Conservation (phyloP, 2,113 vertebrate genomes). For the Antigone vipio region DNA sequence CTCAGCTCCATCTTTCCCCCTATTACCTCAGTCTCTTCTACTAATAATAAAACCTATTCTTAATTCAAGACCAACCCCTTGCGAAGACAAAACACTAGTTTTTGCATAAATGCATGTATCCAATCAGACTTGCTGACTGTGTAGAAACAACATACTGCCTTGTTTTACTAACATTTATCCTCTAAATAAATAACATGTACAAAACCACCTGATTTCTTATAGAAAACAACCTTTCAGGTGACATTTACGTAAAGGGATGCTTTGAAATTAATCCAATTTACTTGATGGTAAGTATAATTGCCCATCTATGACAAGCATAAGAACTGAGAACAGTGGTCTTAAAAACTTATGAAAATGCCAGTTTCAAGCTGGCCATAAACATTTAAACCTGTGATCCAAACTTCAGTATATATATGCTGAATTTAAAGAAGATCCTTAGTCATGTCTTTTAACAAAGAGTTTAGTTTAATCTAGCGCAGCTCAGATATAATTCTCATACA, state of each 20-base stretch:
- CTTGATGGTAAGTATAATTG: rapidly evolving
- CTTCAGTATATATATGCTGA: not conserved
- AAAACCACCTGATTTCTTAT: not conserved
- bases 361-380: not conserved
- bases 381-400: not conserved
- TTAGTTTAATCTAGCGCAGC: not conserved
- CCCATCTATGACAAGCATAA: not conserved
- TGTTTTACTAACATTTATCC: not conserved
- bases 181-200: not conserved
- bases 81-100: not conserved
- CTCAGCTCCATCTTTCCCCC: not conserved
- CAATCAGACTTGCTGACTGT: not conserved
- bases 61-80: not conserved
- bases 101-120: not conserved
- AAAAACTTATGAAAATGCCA: not conserved
- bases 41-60: not conserved
- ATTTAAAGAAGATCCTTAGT: not conserved
- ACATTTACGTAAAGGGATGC: not conserved
- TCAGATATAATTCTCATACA: not conserved
- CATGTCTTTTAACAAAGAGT: not conserved
- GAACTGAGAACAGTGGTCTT: not conserved
- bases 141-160: not conserved
- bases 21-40: not conserved
- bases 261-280: not conserved
- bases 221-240: not conserved